These are phyloP conservation scores for Esperia sulphurella DNA, from an alignment of 2,888 invertebrate genomes.

Conservation along the genomic window DNA sequence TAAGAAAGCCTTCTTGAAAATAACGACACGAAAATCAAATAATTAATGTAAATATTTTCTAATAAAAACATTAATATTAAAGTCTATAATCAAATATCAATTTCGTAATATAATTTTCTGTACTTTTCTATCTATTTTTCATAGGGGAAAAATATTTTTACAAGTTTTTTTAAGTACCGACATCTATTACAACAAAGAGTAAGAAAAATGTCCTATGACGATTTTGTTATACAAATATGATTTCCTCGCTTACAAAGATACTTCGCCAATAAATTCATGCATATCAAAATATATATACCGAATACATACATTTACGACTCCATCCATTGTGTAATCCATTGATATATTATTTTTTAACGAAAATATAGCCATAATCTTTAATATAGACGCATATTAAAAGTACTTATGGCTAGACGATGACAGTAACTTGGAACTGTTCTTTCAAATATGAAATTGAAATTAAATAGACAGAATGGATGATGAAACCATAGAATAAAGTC, in stretches of 20 bases:
- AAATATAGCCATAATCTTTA: constrained; percentile 48
- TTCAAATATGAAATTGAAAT: background rate
- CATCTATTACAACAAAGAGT: constrained; percentile 43
- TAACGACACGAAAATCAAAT: constrained; percentile 31
- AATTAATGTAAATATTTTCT: constrained; percentile 37
- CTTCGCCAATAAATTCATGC: constrained; percentile 62
- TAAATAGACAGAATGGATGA: constrained; percentile 5
- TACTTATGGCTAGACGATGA: constrained; percentile 41
- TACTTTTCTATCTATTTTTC: constrained; percentile 47
- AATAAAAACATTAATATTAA: constrained; percentile 58
- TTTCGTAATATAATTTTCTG: constrained; percentile 48
- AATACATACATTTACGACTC: constrained; percentile 46
- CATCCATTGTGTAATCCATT: constrained; percentile 19
- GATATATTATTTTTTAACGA: constrained; percentile 46
- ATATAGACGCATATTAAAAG: constrained; percentile 36
- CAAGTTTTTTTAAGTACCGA: constrained; percentile 59
- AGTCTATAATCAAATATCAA: constrained; percentile 54
- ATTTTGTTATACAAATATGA: constrained; percentile 43
- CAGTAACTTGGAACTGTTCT: constrained; percentile 37
- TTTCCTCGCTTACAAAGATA: constrained; percentile 35
- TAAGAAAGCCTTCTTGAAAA: constrained; percentile 42
- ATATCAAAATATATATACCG: constrained; percentile 76
- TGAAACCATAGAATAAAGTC: constrained; percentile 12
- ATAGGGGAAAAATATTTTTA: constrained; percentile 42
- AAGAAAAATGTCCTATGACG: constrained; percentile 20